Evolutionary conservation across 2,113 vertebrate genomes (phyloP), one percentile per base, ranked within the genome.

Genomic region (Theristicus caerulescens): DNA sequence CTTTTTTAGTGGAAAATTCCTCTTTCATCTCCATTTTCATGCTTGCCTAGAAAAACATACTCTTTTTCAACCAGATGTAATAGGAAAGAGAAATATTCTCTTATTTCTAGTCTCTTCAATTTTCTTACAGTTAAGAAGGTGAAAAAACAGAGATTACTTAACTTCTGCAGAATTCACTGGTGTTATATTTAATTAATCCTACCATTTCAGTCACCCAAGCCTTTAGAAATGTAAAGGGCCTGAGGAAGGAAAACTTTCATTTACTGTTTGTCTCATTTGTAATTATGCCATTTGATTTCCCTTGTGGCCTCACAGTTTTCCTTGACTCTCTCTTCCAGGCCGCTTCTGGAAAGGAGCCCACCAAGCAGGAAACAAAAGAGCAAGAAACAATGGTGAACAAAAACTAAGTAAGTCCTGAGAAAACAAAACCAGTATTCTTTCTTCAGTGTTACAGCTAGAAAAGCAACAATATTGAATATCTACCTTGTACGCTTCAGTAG

Each of bases 201-300:
- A 94, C 17, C 44, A 90, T 86, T 97, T 96, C 44, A 82, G 54
- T 64, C 76, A 94, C 47, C 83, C n/a, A 7, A 87, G 59, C 66
- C 80, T 82, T 94, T 71, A 76, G 58, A 66, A 87, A 54, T 47
- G 69, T 62, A 90, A 88, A 85, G 27, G 13, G 57, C 27, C 84
- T 12, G 52, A 90, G 91, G 86, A 95, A 94, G 66, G 66, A 89
- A 94, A 87, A 67, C 25, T 86, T 91, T 88, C 14, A 91, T 96
- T 96, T 95, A 86, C 57, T 77, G 6, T 94, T 88, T 82, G 38
- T 88, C 71, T 94, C 58, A 62, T 61, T 71, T 93, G 25, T 88
- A 97, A 96, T 96, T 93, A 94, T 49, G 40, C 36, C n/a, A 79
- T 93, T 95, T 95, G 32, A 96, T 95, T 96, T 97, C 87, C 86